Evolutionary conservation across 2,888 invertebrate species (phyloP), one percentile per base, ranked within the genome.

Genomic region (Magallana nippona): DNA sequence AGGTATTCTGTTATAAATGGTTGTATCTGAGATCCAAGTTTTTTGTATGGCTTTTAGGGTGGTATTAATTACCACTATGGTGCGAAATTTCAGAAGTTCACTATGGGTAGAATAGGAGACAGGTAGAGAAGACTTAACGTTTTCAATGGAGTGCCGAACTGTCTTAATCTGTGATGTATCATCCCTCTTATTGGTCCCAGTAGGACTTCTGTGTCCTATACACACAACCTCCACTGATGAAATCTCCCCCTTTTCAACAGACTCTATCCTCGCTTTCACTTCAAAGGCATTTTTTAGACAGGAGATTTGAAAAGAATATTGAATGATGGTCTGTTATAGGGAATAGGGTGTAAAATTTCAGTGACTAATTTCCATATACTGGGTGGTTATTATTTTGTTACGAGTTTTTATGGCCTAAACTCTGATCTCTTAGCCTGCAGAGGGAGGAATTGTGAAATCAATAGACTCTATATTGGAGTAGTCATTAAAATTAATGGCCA

Each of bases 221-320:
- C 22, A 63, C 63, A 63, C 63, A 27, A 63, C 22, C 22, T 63
- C 63, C 32, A 17, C 71, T 71, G 44, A 44, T 71, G 71, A 71
- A 27, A 32, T 27, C 22, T 71, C 32, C 22, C 32, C 71, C 32
- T 71, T 27, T 27, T 71, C 22, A 71, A 71, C 71, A 71, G 10
- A 71, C 13, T 22, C 32, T 71, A 22, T 71, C 71, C 71, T 13
- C 1, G 71, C 71, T 71, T 22, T 13, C 27, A 71, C 71, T 71
- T 71, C 71, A 71, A 71, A 71, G 71, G 22, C 71, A 71, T 71
- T 71, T 71, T 71, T 71, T 22, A 3, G 13, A 2, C 0, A 15
- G 22, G 27, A 71, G 71, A 71, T 71, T 71, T 71, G 22, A 71
- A 71, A 71, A 71, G 71, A 27, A 71, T 71, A 71, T 71, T 71